Percentiles rank a stretch among this genome's conserved stretches.
Conservation (phyloP, 2,113 vertebrate genomes). For the Fukomys damarensis region DNA sequence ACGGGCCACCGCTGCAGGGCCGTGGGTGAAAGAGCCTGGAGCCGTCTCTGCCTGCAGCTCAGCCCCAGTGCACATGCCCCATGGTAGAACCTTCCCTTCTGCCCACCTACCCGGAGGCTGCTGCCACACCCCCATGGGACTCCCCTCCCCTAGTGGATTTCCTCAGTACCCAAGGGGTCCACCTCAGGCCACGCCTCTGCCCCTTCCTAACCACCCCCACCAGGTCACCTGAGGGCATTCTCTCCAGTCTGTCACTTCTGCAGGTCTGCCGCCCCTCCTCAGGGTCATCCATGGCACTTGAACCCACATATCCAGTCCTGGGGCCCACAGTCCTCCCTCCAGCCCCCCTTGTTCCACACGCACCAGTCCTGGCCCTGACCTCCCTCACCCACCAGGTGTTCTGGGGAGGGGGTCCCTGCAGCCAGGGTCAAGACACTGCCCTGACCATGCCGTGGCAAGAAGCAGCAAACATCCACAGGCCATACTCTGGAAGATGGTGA, state of each 20-base stretch:
- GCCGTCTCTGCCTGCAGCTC: background rate
- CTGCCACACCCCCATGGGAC: background rate
- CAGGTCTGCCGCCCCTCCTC: background rate
- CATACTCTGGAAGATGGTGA: background rate
- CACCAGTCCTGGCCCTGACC: too few relatives aligned
- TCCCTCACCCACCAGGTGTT: too few relatives aligned
- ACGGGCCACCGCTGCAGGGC: background rate
- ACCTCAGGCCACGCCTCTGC: background rate
- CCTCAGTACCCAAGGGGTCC: background rate
- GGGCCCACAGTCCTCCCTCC: background rate
- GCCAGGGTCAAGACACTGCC: background rate
- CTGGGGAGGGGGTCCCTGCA: too few relatives aligned
- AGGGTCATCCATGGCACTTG: background rate
- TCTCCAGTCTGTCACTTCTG: background rate
- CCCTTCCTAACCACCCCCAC: background rate
- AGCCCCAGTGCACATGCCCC: background rate
- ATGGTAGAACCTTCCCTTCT: background rate
- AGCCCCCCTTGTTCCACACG: too few relatives aligned
- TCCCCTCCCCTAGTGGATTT: background rate
- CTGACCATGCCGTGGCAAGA: too few relatives aligned
- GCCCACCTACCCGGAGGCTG: background rate
- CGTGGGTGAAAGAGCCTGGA: background rate
- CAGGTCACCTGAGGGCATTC: background rate
- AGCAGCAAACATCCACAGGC: background rate
- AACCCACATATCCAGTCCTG: background rate